Evolutionary conservation across 2,113 vertebrate species (phyloP).

Genomic region (Tyrannus savana): DNA sequence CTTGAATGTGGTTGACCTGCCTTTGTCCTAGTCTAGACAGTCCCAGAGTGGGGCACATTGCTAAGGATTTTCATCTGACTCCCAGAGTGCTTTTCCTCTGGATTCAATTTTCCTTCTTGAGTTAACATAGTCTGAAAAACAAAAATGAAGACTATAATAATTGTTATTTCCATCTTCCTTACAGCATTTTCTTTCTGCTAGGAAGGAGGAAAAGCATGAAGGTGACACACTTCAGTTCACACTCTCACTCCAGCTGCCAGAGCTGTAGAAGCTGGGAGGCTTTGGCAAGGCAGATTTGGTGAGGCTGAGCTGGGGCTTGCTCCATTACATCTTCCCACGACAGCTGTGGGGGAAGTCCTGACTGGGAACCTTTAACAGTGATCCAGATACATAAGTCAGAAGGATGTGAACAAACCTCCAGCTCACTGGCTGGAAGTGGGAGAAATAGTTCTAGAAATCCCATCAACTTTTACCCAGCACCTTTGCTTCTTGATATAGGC

Average conservation of each 20-base stretch:
- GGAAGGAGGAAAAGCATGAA: neutral
- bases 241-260: neutral
- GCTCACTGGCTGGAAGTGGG: neutral
- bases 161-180: neutral
- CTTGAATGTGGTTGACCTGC: neutral
- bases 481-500: neutral
- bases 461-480: neutral
- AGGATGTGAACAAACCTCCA: neutral
- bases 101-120: neutral
- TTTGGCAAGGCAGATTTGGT: neutral
- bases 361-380: neutral
- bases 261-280: neutral
- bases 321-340: neutral
- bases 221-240: neutral
- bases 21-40: neutral
- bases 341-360: neutral
- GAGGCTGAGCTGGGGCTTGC: neutral
- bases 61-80: neutral
- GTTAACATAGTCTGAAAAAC: neutral
- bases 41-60: neutral
- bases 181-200: neutral
- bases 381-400: neutral
- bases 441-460: neutral
- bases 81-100: neutral
- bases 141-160: neutral